phyloP scores from a whole-genome alignment of 2,113 vertebrate species.

The Sorex araneus region DNA sequence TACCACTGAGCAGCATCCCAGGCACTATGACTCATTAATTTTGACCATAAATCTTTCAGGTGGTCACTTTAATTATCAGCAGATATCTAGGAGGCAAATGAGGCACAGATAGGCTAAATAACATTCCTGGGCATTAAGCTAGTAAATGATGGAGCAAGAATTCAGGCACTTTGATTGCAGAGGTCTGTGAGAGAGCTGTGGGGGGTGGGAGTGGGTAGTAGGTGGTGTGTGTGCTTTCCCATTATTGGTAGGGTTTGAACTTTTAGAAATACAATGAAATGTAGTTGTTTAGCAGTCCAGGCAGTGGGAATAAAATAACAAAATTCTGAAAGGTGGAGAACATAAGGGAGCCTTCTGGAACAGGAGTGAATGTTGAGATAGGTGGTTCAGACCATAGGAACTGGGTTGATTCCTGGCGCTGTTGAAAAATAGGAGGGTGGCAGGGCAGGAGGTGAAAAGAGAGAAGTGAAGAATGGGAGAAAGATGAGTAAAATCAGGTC shows the following conservation, averaged over 20 bases:
- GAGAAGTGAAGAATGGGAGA: no score
- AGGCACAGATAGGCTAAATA: not conserved
- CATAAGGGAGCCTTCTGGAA: no score
- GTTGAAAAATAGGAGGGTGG: no score
- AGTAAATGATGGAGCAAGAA: not conserved
- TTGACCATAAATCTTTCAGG: not conserved
- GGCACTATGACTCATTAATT: not conserved
- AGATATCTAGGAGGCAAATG: not conserved
- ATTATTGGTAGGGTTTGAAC: not conserved
- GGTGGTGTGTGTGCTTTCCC: no score
- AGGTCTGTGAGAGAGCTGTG: not conserved
- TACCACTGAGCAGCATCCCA: no score
- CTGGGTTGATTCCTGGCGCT: no score
- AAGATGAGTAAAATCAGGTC: no score
- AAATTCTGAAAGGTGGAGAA: no score
- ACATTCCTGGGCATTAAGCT: not conserved
- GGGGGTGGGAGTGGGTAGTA: no score
- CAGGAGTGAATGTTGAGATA: no score
- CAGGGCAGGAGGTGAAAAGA: no score
- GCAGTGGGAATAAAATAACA: not conserved
- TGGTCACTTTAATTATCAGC: not conserved
- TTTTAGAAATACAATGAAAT: not conserved
- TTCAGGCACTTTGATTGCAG: not conserved
- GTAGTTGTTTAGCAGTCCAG: not conserved
- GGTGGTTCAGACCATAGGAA: no score